Conservation (phyloP, 2,888 invertebrate genomes). For the Ornithoptera alexandrae region DNA sequence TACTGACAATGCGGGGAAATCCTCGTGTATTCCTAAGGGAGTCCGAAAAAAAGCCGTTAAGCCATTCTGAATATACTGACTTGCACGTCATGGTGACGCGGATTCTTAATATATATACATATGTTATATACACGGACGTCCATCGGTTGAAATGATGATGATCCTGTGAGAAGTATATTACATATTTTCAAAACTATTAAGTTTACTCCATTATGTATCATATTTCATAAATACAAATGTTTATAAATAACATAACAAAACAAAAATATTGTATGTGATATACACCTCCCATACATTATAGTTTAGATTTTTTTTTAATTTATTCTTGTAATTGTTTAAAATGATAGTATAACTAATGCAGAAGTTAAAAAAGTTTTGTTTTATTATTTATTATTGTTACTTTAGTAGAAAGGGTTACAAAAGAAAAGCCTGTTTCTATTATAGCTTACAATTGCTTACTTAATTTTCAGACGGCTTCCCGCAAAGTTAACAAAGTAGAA, state of each 20-base stretch:
- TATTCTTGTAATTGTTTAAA: no score
- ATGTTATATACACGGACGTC: no score
- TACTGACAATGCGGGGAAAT: background rate
- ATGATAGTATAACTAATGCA: background rate
- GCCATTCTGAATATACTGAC: background rate
- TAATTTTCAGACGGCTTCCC: background rate
- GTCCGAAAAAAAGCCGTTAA: background rate
- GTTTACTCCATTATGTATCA: no score
- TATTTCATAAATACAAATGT: no score
- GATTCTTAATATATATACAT: background rate
- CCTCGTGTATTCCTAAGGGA: background rate
- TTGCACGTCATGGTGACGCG: background rate
- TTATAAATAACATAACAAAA: no score
- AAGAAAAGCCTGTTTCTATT: background rate
- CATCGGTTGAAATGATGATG: no score
- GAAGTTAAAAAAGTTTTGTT: background rate
- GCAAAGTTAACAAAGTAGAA: conserved; percentile 2
- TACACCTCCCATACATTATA: no score
- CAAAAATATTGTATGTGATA: no score
- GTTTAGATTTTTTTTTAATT: no score
- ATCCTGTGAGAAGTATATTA: no score
- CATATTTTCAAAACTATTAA: no score
- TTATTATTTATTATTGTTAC: background rate
- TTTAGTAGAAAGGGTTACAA: background rate
- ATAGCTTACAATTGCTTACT: background rate